These are phyloP conservation scores for Chaetorhynchus papuensis DNA, from an alignment of 2,113 vertebrate genomes.

Conservation along the genomic window DNA sequence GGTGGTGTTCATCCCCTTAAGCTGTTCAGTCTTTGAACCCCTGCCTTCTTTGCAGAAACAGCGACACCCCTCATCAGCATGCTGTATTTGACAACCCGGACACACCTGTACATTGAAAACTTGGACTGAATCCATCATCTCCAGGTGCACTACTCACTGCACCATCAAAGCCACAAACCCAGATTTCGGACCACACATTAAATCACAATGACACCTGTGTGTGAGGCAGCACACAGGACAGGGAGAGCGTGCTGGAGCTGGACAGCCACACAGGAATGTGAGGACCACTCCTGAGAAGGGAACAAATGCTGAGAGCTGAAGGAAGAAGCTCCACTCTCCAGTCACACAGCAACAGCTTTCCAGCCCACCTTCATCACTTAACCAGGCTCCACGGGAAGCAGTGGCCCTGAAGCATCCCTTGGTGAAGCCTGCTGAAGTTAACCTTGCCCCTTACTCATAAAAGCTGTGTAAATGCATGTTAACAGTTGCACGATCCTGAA, in stretches of 20 bases:
- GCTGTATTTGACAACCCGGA: not conserved
- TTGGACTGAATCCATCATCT: not conserved
- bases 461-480: not conserved
- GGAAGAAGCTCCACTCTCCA: not conserved
- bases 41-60: not conserved
- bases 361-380: not conserved
- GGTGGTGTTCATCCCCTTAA: not conserved
- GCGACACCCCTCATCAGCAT: not conserved
- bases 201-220: not conserved
- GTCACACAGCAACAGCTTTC: not conserved
- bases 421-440: not conserved
- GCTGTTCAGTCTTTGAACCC: not conserved
- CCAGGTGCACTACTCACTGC: not conserved
- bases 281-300: not conserved
- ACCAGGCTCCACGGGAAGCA: not conserved
- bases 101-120: not conserved
- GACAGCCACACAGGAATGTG: not conserved
- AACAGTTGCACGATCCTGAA: not conserved
- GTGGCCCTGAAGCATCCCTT: not conserved
- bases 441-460: not conserved
- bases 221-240: not conserved
- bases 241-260: not conserved
- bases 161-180: not conserved
- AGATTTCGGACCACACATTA: not conserved
- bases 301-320: not conserved